Conservation (phyloP, 2,113 vertebrate genomes). For the Donacobius atricapilla region DNA sequence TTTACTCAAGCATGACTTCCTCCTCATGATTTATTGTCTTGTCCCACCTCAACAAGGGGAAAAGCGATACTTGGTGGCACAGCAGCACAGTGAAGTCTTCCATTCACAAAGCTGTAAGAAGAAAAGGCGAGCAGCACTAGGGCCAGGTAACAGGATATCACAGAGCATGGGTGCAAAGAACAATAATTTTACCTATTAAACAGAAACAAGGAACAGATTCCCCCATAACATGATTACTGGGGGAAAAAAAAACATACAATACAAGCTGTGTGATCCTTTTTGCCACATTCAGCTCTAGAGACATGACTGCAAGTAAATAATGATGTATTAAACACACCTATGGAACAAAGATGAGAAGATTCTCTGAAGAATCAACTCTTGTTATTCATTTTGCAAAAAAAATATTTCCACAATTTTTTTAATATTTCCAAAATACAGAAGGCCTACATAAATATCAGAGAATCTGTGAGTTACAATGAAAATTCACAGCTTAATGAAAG, state of each 20-base stretch:
- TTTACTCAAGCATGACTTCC: not conserved
- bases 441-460: not conserved
- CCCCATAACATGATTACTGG: not conserved
- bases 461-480: not conserved
- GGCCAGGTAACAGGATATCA: not conserved
- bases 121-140: not conserved
- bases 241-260: not conserved
- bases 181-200: not conserved
- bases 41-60: not conserved
- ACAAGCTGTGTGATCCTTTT: not conserved
- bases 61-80: not conserved
- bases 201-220: not conserved
- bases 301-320: not conserved
- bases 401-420: not conserved
- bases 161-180: not conserved
- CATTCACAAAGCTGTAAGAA: not conserved
- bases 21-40: fast-evolving
- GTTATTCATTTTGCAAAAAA: not conserved
- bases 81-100: not conserved
- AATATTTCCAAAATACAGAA: constrained; percentile 3
- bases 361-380: not conserved
- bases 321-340: not conserved
- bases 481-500: not conserved
- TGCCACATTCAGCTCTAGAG: not conserved
- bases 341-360: not conserved